These are phyloP conservation scores for Hemiprocne comata DNA, from an alignment of 2,113 vertebrate species.

Conservation along the genomic window DNA sequence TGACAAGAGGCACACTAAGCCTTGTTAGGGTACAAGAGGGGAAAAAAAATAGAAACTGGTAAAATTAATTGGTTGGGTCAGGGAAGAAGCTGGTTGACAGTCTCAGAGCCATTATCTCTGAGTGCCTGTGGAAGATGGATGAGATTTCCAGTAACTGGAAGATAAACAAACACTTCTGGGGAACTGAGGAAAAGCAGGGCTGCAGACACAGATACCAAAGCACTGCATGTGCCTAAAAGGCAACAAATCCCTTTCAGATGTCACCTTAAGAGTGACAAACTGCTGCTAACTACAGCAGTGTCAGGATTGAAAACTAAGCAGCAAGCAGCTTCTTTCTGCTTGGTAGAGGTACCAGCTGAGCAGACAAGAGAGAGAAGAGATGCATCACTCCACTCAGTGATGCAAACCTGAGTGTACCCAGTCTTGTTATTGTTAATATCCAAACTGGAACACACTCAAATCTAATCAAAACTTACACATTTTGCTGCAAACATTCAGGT, in stretches of 20 bases:
- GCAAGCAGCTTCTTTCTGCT: not conserved
- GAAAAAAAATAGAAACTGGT: not conserved
- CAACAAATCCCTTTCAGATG: not conserved
- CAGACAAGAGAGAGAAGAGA: not conserved
- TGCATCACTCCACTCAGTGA: not conserved
- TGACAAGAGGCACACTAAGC: not conserved
- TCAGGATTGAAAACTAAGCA: not conserved
- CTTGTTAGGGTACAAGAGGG: not conserved
- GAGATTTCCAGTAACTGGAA: not conserved
- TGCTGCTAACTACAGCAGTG: not conserved
- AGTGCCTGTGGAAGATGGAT: not conserved
- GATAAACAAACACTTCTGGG: not conserved
- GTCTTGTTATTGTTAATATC: not conserved
- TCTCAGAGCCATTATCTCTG: not conserved
- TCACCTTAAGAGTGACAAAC: not conserved
- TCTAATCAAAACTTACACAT: not conserved
- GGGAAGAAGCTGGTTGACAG: not conserved
- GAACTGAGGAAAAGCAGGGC: not conserved
- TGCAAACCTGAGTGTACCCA: not conserved
- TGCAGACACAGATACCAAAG: not conserved
- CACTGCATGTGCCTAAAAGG: not conserved
- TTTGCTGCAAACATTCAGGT: slow-evolving; percentile 13
- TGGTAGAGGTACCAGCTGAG: not conserved
- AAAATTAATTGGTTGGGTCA: not conserved
- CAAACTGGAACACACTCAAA: not conserved